Percentiles rank a stretch among this genome's conserved stretches.
These are phyloP conservation scores for Pleuronectes platessa DNA, from an alignment of 2,113 vertebrate genomes.

Conservation along the genomic window DNA sequence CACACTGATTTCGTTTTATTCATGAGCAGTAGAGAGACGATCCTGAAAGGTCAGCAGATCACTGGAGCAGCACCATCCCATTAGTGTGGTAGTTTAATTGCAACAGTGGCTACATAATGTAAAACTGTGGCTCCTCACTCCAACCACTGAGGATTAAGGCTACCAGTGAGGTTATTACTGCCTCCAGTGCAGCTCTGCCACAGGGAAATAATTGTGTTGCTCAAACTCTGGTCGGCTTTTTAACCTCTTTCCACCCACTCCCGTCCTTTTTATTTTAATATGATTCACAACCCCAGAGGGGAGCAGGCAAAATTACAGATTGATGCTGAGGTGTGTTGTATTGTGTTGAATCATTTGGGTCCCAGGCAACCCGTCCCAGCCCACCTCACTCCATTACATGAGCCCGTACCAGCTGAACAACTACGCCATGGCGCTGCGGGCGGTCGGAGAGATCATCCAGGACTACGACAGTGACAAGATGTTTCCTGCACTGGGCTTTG, in stretches of 20 bases:
- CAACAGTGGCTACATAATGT: not conserved
- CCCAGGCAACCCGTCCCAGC: conserved; percentile 94
- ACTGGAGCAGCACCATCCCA: not conserved
- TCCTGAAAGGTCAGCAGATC: not conserved
- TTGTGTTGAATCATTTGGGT: conserved; percentile 49
- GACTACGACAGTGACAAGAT: conserved; percentile 99
- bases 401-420: conserved; percentile 98
- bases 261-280: conserved; percentile 28
- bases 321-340: conserved; percentile 50
- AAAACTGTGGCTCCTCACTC: not conserved
- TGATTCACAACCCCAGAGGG: conserved; percentile 33
- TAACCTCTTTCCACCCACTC: conserved; percentile 42
- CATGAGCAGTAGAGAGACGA: too few relatives aligned
- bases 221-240: conserved; percentile 27
- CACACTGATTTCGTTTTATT: not conserved
- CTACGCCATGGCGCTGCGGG: conserved; percentile 95
- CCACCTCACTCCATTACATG: conserved; percentile 97
- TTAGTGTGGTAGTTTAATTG: not conserved
- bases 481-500: conserved; percentile 97
- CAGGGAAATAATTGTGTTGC: conserved; percentile 34
- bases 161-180: conserved; percentile 15
- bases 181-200: conserved; percentile 34
- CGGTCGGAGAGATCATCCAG: conserved; percentile 97
- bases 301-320: conserved; percentile 34
- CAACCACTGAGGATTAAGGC: conserved; percentile 10